These are phyloP conservation scores for Muscicapa adusta DNA, from an alignment of 2,113 vertebrate genomes.

Conservation along the genomic window DNA sequence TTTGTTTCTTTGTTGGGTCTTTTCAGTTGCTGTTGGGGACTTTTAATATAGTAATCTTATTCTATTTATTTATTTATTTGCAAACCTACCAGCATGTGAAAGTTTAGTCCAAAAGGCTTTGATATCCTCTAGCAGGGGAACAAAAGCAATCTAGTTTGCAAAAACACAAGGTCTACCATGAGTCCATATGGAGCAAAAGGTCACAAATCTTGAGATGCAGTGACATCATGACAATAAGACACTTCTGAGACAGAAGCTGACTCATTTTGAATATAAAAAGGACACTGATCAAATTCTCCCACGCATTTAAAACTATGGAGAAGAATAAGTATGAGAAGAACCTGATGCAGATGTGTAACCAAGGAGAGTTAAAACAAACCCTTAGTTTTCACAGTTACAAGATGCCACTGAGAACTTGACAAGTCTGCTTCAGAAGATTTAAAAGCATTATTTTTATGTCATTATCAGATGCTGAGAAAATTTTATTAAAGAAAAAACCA, in stretches of 20 bases:
- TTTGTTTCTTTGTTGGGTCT: conserved; percentile 48
- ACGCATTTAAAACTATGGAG: conserved; percentile 83
- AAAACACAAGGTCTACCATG: conserved; percentile 81
- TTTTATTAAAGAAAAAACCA: conserved; percentile 51
- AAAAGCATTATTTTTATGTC: conserved; percentile 40
- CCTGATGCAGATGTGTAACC: conserved; percentile 30
- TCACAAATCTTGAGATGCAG: conserved; percentile 93
- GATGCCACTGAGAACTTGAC: conserved; percentile 26
- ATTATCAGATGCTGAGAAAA: conserved; percentile 61
- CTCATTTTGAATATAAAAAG: conserved; percentile 92
- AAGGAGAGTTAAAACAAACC: conserved; percentile 46
- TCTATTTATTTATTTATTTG: conserved; percentile 45
- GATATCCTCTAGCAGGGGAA: conserved; percentile 92
- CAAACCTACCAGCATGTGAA: conserved; percentile 74
- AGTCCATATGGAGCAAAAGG: conserved; percentile 94
- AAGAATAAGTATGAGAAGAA: conserved; percentile 69
- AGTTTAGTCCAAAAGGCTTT: conserved; percentile 88
- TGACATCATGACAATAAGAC: conserved; percentile 99
- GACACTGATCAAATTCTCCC: conserved; percentile 89
- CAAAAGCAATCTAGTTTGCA: conserved; percentile 83
- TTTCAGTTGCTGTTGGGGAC: background rate
- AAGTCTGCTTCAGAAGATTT: conserved; percentile 31
- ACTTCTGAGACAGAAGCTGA: conserved; percentile 91
- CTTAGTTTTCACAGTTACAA: conserved; percentile 55
- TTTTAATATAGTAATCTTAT: background rate